A percentile compares a stretch with the other conserved stretches of the same genome.
These are phyloP conservation scores for Chloebia gouldiae DNA, from an alignment of 2,113 vertebrate genomes.

Conservation along the genomic window DNA sequence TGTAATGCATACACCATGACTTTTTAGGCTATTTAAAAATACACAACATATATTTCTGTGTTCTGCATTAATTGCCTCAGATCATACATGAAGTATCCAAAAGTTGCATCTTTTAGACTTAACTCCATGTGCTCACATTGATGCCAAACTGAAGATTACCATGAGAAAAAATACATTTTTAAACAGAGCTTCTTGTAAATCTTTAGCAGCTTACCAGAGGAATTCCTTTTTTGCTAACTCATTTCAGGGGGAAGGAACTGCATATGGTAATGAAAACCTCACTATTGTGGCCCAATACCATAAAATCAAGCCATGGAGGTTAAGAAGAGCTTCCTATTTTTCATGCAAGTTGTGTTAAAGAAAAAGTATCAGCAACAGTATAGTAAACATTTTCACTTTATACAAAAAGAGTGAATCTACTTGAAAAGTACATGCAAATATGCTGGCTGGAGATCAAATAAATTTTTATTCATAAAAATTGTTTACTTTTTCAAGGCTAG, in stretches of 20 bases:
- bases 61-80: background rate
- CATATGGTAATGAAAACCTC: background rate
- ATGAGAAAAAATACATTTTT: background rate
- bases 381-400: background rate
- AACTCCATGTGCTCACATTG: background rate
- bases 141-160: background rate
- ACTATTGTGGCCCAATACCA: background rate
- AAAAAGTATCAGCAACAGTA: background rate
- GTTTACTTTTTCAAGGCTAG: background rate
- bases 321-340: background rate
- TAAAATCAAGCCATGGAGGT: background rate
- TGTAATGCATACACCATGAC: background rate
- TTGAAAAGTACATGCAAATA: slow-evolving; percentile 40
- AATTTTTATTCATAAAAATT: slow-evolving; percentile 18
- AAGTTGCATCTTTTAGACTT: background rate
- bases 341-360: slow-evolving; percentile 16
- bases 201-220: background rate
- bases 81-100: background rate
- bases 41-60: background rate
- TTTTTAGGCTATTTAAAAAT: background rate
- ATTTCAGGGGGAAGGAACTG: background rate
- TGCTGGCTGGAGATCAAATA: slow-evolving; percentile 4
- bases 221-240: background rate
- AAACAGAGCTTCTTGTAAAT: background rate
- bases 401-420: slow-evolving; percentile 18